phyloP scores from a whole-genome alignment of 2,888 invertebrate genomes.

The Hydrotaea diabolus region DNA sequence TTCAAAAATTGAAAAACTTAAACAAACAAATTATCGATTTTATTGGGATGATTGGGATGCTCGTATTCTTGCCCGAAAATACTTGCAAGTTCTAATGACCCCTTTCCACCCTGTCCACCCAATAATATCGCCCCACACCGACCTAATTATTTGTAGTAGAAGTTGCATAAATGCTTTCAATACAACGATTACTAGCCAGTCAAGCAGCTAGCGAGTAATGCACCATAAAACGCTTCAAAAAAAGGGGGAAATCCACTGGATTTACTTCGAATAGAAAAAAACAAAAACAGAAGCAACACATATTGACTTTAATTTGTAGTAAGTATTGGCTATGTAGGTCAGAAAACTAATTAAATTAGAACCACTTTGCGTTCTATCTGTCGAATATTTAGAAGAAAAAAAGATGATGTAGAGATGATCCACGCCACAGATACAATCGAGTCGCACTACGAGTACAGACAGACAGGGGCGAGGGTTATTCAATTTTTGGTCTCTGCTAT shows the following conservation, averaged over 20 bases:
- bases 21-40: conserved; percentile 14
- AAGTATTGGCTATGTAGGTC: conserved; percentile 52
- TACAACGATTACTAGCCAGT: conserved; percentile 34
- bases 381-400: no score
- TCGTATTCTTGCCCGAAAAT: no score
- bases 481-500: no score
- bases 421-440: background rate
- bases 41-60: no score
- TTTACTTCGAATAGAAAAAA: background rate
- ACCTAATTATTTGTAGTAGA: conserved; percentile 46
- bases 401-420: background rate
- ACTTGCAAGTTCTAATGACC: background rate
- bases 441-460: background rate
- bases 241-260: background rate
- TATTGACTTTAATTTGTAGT: conserved; percentile 25
- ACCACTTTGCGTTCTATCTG: conserved; percentile 10
- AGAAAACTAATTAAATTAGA: conserved; percentile 65
- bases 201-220: background rate
- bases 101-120: background rate
- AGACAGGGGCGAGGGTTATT: no score
- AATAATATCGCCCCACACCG: background rate
- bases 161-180: conserved; percentile 42
- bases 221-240: background rate
- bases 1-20: background rate
- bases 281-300: background rate